phyloP scores from a whole-genome alignment of 2,113 vertebrate species.

The Proterorhinus semilunaris region DNA sequence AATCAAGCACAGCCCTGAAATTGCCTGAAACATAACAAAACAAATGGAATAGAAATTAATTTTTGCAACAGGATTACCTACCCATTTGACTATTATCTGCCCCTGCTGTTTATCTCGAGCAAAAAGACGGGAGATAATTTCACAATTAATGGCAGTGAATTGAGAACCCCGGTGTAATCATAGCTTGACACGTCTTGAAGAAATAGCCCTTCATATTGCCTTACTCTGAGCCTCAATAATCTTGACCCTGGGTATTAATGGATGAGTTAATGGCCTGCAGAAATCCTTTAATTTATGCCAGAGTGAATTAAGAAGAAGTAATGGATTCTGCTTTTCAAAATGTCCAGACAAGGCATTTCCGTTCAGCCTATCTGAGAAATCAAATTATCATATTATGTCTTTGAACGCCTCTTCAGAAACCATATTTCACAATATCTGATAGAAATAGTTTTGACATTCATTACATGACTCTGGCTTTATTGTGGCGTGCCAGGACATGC shows the following conservation, averaged over 20 bases:
- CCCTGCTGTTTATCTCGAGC: conserved; percentile 73
- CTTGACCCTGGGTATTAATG: conserved; percentile 81
- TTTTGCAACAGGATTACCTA: conserved; percentile 72
- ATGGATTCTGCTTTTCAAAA: conserved; percentile 81
- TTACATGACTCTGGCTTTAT: conserved; percentile 76
- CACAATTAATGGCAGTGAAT: conserved; percentile 75
- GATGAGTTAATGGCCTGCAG: conserved; percentile 81
- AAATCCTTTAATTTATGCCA: conserved; percentile 83
- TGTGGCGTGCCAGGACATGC: conserved; percentile 70
- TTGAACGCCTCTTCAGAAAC: conserved; percentile 74
- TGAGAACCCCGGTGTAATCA: conserved; percentile 69
- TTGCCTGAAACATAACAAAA: conserved; percentile 75
- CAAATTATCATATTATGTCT: conserved; percentile 82
- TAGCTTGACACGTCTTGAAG: conserved; percentile 72
- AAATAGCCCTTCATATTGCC: conserved; percentile 77
- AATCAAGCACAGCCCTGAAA: conserved; percentile 65
- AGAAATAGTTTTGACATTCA: conserved; percentile 78
- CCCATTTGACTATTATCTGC: conserved; percentile 70
- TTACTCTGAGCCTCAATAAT: conserved; percentile 80
- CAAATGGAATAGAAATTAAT: conserved; percentile 78
- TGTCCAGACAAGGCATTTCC: conserved; percentile 78
- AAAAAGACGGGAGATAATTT: conserved; percentile 73
- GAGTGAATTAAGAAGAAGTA: conserved; percentile 81
- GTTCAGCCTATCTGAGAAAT: conserved; percentile 80
- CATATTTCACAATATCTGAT: conserved; percentile 76